A percentile compares a stretch with the other conserved stretches of the same genome.
These are phyloP conservation scores for Leucophenga montana DNA, from an alignment of 2,888 invertebrate genomes.

Conservation along the genomic window DNA sequence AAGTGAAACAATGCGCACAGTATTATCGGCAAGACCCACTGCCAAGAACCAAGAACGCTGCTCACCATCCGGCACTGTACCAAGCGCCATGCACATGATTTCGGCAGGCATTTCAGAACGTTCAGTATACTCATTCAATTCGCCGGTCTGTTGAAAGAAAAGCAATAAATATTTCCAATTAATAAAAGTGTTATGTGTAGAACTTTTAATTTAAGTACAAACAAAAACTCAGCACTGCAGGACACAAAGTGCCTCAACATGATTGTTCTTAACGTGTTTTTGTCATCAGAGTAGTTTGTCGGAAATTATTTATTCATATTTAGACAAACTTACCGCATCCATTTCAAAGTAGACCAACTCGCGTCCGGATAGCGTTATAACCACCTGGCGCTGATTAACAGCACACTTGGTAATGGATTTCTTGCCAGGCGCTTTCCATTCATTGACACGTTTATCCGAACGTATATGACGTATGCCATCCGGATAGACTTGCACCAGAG, in stretches of 20 bases:
- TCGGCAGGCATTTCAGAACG: conserved; percentile 97
- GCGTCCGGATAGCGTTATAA: conserved; percentile 96
- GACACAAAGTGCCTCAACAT: conserved; percentile 73
- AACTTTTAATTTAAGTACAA: conserved; percentile 4
- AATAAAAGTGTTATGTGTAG: not conserved
- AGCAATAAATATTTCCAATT: not conserved
- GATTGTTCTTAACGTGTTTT: conserved; percentile 70
- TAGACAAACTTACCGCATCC: conserved; percentile 88
- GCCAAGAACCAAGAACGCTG: conserved; percentile 96
- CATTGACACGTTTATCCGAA: conserved; percentile 97
- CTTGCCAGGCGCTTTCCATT: conserved; percentile 99
- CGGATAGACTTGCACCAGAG: conserved; percentile 98
- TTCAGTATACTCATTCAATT: conserved; percentile 98
- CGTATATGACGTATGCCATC: conserved; percentile 99
- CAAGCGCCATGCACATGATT: conserved; percentile 98
- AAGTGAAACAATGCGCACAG: conserved; percentile 96
- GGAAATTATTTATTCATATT: conserved; percentile 1
- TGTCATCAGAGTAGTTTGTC: conserved; percentile 65
- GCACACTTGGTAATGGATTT: conserved; percentile 98
- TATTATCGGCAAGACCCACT: conserved; percentile 95
- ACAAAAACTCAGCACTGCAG: conserved; percentile 72
- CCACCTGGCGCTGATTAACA: conserved; percentile 98
- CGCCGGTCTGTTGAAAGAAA: conserved; percentile 85
- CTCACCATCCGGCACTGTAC: conserved; percentile 95
- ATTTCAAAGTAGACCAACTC: conserved; percentile 99